A percentile compares a stretch with the other conserved stretches of the same genome.
These are phyloP conservation scores for Micronycteris hirsuta DNA, from an alignment of 2,113 vertebrate species.

Conservation along the genomic window DNA sequence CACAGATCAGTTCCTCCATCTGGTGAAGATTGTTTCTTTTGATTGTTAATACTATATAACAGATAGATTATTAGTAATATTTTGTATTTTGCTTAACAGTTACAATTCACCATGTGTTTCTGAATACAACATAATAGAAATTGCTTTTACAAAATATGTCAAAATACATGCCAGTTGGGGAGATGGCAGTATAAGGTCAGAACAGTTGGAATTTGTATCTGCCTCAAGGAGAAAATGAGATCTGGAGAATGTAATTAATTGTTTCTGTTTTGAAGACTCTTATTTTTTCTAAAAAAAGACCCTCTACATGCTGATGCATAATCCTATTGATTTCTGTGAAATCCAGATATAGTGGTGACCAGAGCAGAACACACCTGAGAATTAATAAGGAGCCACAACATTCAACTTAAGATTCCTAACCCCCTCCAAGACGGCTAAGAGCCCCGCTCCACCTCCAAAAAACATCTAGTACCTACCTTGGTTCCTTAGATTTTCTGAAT, in stretches of 20 bases:
- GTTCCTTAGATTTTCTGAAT: neutral
- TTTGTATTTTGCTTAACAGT: slow-evolving; percentile 63
- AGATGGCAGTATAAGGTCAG: slow-evolving; percentile 43
- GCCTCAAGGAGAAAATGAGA: slow-evolving; percentile 40
- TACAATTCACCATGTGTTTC: slow-evolving; percentile 42
- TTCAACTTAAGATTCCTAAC: neutral
- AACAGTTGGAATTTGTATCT: slow-evolving; percentile 35
- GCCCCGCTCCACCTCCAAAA: neutral
- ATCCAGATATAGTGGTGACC: neutral
- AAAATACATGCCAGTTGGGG: slow-evolving; percentile 38
- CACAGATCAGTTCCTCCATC: neutral
- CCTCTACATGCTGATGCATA: neutral
- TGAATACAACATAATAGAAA: slow-evolving; percentile 22
- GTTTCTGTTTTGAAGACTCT: slow-evolving; percentile 47
- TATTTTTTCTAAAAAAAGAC: slow-evolving; percentile 12
- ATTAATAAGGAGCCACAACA: neutral
- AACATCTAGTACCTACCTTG: neutral
- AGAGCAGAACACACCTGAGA: neutral
- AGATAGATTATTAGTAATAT: slow-evolving; percentile 61
- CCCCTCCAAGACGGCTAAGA: neutral
- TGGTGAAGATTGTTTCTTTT: slow-evolving; percentile 8
- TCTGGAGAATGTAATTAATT: slow-evolving; percentile 28
- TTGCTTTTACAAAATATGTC: slow-evolving; percentile 50
- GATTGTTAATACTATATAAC: slow-evolving; percentile 15
- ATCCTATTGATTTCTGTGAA: neutral